Evolutionary conservation across 1,140 invertebrate genomes (phyloP).

Genomic region (Rhyzopertha dominica): DNA sequence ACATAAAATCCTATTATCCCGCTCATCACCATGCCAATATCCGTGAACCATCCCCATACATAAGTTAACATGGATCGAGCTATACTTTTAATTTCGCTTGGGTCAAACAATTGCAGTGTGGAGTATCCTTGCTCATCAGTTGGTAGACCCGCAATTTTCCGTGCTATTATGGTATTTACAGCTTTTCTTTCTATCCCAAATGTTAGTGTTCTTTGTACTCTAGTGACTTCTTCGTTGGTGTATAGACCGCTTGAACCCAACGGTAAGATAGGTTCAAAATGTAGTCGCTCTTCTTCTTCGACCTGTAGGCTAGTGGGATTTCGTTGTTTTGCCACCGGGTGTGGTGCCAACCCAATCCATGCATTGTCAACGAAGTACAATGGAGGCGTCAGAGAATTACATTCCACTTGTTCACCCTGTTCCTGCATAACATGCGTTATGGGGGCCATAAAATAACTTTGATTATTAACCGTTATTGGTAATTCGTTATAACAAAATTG

Average conservation of each 20-base stretch:
- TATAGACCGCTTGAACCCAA: slow-evolving; percentile 13
- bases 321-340: slow-evolving; percentile 4
- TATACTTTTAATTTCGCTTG: slow-evolving; percentile 6
- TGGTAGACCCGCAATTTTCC: slow-evolving; percentile 6
- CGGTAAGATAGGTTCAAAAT: slow-evolving; percentile 11
- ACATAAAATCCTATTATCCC: slow-evolving; percentile 14
- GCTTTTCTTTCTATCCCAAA: slow-evolving; percentile 14
- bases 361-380: slow-evolving; percentile 1
- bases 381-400: slow-evolving; percentile 3
- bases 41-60: slow-evolving; percentile 16
- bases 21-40: slow-evolving; percentile 12
- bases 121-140: slow-evolving; percentile 7
- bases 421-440: slow-evolving; percentile 7
- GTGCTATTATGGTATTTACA: slow-evolving; percentile 13
- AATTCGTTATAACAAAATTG: slow-evolving; percentile 7
- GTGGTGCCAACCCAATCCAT: slow-evolving; percentile 11
- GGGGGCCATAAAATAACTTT: slow-evolving; percentile 8
- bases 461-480: slow-evolving; percentile 3
- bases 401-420: slow-evolving; percentile 6
- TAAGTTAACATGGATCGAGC: background rate
- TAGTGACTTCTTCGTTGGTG: slow-evolving; percentile 13
- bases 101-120: slow-evolving; percentile 2
- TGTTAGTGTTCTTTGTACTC: slow-evolving; percentile 9
- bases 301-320: too few species aligned
- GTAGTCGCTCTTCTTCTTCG: too few species aligned